Conservation (phyloP, 2,113 vertebrate species). For the Apteryx owenii region DNA sequence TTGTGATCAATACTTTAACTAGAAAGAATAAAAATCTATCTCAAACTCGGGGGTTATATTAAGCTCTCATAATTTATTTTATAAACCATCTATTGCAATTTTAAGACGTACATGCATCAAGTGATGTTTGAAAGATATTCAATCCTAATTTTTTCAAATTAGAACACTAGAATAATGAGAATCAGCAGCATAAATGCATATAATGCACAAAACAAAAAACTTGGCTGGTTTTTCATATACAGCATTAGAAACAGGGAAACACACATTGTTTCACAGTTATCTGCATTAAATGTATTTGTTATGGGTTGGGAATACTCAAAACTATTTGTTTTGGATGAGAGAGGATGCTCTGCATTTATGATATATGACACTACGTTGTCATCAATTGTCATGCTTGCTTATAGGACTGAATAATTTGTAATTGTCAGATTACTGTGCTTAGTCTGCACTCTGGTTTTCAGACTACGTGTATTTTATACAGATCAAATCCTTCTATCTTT, state of each 20-base stretch:
- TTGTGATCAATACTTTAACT: conserved; percentile 50
- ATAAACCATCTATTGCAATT: conserved; percentile 11
- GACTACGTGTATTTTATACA: conserved; percentile 16
- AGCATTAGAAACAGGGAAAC: conserved; percentile 48
- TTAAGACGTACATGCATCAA: background rate
- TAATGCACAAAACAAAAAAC: conserved; percentile 46
- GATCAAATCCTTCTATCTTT: conserved; percentile 41
- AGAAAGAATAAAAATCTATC: background rate
- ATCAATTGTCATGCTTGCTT: conserved; percentile 73
- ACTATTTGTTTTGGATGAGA: conserved; percentile 57
- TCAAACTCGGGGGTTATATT: background rate
- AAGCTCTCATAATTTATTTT: conserved; percentile 26
- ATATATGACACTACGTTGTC: conserved; percentile 57
- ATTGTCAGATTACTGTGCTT: conserved; percentile 75
- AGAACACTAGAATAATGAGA: conserved; percentile 18
- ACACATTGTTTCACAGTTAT: conserved; percentile 44
- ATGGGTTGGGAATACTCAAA: conserved; percentile 40
- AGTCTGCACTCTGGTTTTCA: conserved; percentile 40
- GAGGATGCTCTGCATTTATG: conserved; percentile 39
- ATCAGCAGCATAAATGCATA: conserved; percentile 66
- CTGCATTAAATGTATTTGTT: conserved; percentile 48
- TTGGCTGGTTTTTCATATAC: conserved; percentile 42
- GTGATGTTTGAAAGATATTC: conserved; percentile 21
- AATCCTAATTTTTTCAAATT: conserved; percentile 7
- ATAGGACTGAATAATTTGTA: conserved; percentile 70